Evolutionary conservation across 2,888 invertebrate species (phyloP), one percentile per base, ranked within the genome.

Genomic region (Caenorhabditis sp.): DNA sequence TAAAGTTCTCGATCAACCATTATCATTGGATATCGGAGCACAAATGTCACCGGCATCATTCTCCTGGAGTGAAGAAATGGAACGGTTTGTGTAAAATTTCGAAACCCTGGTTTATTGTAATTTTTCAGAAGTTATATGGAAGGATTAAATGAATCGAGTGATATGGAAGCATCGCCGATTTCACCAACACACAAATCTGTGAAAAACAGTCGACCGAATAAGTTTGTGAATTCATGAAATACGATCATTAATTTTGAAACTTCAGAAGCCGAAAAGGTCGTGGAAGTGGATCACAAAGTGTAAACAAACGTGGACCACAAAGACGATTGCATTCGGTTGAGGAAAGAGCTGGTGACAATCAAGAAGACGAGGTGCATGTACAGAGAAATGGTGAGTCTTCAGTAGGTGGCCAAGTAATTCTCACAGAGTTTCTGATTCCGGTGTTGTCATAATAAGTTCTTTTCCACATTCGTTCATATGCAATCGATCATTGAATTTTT

Each of bases 1-100:
- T 17, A 73, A 68, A 52, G 26, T 54, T n/a, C 50, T 59, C 25
- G 69, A 69, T 20, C 38, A 53, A 12, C 67, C 70, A 12, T 54
- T 70, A 12, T 50, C 61, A 31, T 54, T 72, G 23, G 70, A 69
- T 21, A 67, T 70, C 14, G 27, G 12, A 14, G 66, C 65, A 0
- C 69, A 67, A 59, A 53, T 61, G 63, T 70, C 74, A 4, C 72
- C 72, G 21, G 65, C 67, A 25, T 58, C 65, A 20, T 79, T 77
- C 50, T 77, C 76, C 50, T 80, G 80, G 80, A 74, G 77, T 23
- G 77, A 80, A 52, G 80, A 80, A 59, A 80, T 80, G 80, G 77
- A 77, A 20, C 72, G 68, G 72, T 74, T 26, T 23, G 43, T 17
- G 4, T 4, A 5, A n/a, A n/a, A 12, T 36, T 21, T 36, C 20